Evolutionary conservation across 2,888 invertebrate species (phyloP).

Genomic region (Orchestes rusci): DNA sequence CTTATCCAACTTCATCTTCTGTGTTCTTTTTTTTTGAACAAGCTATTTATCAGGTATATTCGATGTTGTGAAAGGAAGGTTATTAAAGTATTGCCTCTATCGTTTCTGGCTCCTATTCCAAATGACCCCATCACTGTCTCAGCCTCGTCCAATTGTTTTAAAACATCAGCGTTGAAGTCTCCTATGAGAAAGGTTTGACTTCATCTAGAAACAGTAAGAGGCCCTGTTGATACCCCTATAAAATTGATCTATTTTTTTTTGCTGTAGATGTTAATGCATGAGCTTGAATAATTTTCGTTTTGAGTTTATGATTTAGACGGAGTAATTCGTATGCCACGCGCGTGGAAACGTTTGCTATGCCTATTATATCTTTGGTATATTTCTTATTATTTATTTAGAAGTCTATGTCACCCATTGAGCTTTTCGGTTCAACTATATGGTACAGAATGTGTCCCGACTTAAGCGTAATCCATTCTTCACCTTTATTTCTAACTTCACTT

Average conservation of each 20-base stretch:
- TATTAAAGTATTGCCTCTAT: too few relatives aligned
- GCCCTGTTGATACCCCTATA: constrained; percentile 1
- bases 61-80: not conserved
- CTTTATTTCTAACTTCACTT: not conserved
- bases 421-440: too few relatives aligned
- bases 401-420: not conserved
- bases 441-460: not conserved
- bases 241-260: constrained; percentile 2
- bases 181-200: constrained; percentile 3
- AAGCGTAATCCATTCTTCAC: not conserved
- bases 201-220: constrained; percentile 1
- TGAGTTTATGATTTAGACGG: constrained; percentile 1
- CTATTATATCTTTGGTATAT: not conserved
- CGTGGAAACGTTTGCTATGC: not conserved
- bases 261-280: not conserved
- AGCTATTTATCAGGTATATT: not conserved
- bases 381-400: not conserved
- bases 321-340: constrained; percentile 1
- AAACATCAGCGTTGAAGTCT: constrained; percentile 5
- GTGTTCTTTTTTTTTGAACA: not conserved
- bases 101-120: not conserved
- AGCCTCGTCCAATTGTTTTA: not conserved
- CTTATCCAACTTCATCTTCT: not conserved
- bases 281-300: constrained; percentile 4
- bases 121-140: not conserved